Conservation (phyloP, 1,140 invertebrate genomes). For the Ostrea denselamellosa region DNA sequence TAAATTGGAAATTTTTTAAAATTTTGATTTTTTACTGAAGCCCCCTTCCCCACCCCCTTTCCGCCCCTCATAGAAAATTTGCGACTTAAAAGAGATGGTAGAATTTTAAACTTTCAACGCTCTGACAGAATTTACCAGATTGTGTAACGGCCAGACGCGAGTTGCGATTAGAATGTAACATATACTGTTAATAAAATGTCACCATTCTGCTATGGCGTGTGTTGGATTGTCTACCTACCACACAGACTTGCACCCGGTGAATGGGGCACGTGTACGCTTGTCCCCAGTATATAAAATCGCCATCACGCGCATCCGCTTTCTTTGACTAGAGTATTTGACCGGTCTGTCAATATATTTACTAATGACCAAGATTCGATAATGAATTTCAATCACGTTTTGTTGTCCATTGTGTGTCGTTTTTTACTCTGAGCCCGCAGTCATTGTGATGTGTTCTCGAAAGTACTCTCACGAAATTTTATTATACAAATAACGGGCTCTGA, state of each 20-base stretch:
- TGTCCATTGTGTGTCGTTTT: background rate
- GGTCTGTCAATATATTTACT: slow-evolving; percentile 34
- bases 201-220: background rate
- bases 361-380: slow-evolving; percentile 22
- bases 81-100: too few species aligned
- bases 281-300: slow-evolving; percentile 16
- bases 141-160: background rate
- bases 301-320: background rate
- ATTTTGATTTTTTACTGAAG: too few species aligned
- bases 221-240: background rate
- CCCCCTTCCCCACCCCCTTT: too few species aligned
- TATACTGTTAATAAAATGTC: slow-evolving; percentile 13
- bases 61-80: too few species aligned
- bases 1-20: too few species aligned
- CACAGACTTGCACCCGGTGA: background rate
- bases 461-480: slow-evolving; percentile 10
- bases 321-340: background rate
- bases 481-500: background rate
- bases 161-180: background rate
- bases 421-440: background rate
- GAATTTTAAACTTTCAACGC: too few species aligned
- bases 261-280: background rate
- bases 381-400: slow-evolving; percentile 10
- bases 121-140: background rate
- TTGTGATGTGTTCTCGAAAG: background rate